These are phyloP conservation scores for Propithecus coquereli DNA, from an alignment of 2,113 vertebrate genomes.

Conservation along the genomic window DNA sequence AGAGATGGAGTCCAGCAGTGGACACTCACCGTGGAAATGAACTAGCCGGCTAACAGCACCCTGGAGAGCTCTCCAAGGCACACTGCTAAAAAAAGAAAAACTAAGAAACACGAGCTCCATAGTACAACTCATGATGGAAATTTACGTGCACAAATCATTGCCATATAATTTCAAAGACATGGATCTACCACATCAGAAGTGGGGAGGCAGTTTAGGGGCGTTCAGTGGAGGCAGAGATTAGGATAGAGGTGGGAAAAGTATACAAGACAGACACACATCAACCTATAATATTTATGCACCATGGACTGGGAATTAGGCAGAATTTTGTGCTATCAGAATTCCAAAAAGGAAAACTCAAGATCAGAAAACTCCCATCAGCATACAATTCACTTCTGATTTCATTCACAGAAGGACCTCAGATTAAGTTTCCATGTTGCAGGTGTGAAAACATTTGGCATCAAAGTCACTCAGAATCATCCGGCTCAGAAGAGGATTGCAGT, in stretches of 20 bases:
- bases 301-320: background rate
- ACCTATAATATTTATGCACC: too few species aligned
- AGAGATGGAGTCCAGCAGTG: background rate
- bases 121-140: background rate
- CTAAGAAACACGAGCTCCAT: background rate
- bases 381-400: background rate
- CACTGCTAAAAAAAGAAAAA: background rate
- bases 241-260: rapidly evolving
- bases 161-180: background rate
- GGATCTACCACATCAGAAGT: background rate
- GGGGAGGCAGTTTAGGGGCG: rapidly evolving
- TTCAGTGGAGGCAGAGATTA: background rate
- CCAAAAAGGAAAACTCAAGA: background rate
- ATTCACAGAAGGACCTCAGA: background rate
- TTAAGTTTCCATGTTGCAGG: background rate
- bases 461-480: background rate
- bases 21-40: too few species aligned
- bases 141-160: background rate
- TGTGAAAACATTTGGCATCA: background rate
- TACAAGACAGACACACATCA: background rate
- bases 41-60: rapidly evolving
- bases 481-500: background rate
- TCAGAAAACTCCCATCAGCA: background rate
- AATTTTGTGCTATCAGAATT: background rate
- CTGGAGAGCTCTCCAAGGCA: background rate